Percentiles rank a stretch among this genome's conserved stretches.
phyloP scores from a whole-genome alignment of 2,113 vertebrate genomes.

The Ceyx margarethae region DNA sequence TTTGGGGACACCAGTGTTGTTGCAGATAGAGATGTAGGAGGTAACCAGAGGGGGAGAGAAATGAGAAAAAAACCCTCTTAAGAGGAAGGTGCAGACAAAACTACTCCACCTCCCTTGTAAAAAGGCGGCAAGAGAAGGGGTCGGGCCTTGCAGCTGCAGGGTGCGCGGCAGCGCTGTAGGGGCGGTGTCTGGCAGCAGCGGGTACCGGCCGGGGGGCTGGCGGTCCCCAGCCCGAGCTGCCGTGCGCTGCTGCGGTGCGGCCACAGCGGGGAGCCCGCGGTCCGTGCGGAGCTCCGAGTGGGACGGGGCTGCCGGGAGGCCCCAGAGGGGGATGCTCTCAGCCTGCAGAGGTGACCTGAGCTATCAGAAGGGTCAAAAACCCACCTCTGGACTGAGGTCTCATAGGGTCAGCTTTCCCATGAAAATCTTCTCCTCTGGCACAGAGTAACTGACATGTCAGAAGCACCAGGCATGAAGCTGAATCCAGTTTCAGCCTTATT shows the following conservation, averaged over 20 bases:
- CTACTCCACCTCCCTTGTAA: background rate
- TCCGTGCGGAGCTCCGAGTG: background rate
- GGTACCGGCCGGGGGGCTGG: background rate
- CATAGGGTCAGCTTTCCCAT: background rate
- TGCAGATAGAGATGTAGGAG: background rate
- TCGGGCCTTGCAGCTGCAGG: background rate
- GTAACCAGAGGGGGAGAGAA: background rate
- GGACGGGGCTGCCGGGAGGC: background rate
- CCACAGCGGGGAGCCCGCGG: conserved; percentile 50
- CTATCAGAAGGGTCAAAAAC: background rate
- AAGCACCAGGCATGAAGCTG: background rate
- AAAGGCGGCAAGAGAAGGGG: background rate
- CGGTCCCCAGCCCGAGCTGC: background rate
- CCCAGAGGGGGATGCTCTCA: background rate
- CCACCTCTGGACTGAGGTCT: background rate
- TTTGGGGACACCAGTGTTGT: fast-evolving
- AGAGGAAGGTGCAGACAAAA: background rate
- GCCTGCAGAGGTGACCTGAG: background rate
- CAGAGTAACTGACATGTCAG: too few species aligned
- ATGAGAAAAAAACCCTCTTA: background rate
- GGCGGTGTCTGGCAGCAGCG: fast-evolving
- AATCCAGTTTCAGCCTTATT: background rate
- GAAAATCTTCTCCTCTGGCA: background rate
- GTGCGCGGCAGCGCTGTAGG: fast-evolving
- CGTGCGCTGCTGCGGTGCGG: background rate